phyloP scores from a whole-genome alignment of 2,113 vertebrate genomes.

The Macrotus californicus region DNA sequence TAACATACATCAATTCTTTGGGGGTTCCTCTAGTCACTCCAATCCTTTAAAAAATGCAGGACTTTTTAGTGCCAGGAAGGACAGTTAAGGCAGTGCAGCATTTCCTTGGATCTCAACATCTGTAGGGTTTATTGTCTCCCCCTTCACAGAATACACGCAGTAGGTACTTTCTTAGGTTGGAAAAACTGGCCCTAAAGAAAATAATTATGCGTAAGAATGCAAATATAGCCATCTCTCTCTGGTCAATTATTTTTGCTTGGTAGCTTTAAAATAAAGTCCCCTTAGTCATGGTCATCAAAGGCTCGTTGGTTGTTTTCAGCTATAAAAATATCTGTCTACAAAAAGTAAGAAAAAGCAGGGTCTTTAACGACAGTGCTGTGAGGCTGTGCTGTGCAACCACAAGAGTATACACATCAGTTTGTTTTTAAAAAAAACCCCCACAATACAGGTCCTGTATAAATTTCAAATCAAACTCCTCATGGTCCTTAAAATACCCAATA shows the following conservation, averaged over 20 bases:
- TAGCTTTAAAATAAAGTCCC: neutral
- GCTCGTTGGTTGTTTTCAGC: slow-evolving; percentile 40
- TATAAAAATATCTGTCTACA: neutral
- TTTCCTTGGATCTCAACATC: no score
- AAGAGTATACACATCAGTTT: neutral
- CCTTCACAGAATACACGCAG: neutral
- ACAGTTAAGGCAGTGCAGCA: no score
- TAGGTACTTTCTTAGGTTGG: slow-evolving; percentile 20
- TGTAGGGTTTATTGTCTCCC: no score
- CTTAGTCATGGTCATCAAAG: slow-evolving; percentile 8
- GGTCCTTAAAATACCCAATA: neutral
- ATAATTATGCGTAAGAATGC: neutral
- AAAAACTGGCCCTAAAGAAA: slow-evolving; percentile 52
- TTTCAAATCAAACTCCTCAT: neutral
- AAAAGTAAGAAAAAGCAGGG: neutral
- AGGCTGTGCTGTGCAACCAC: neutral
- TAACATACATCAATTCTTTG: no score
- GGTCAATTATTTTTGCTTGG: neutral
- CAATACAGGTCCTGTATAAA: neutral
- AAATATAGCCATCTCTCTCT: neutral
- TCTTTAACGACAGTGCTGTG: neutral
- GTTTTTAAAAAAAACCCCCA: neutral
- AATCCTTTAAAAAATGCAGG: no score
- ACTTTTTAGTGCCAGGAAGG: no score
- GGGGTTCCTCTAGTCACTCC: no score